Percentiles rank a stretch among this genome's conserved stretches.
These are phyloP conservation scores for Odontamblyopus lacepedii DNA, from an alignment of 2,797 vertebrate species.

Conservation along the genomic window DNA sequence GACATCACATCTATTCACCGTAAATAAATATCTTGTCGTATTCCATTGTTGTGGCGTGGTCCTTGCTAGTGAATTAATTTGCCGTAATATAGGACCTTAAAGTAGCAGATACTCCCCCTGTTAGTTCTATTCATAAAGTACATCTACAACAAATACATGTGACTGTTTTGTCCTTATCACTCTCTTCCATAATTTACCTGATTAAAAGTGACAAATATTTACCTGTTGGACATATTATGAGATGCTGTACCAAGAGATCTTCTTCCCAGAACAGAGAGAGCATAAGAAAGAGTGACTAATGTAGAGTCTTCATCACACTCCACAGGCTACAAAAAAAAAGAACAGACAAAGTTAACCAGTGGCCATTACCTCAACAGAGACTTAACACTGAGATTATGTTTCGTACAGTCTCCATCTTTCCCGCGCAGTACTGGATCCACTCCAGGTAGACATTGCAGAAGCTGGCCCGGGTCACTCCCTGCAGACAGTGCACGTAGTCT, in stretches of 20 bases:
- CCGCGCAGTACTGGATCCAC: constrained; percentile 97
- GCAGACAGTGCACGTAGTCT: constrained; percentile 94
- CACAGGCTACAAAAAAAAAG: constrained; percentile 75
- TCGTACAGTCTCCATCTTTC: constrained; percentile 34
- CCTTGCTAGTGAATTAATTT: too few species aligned
- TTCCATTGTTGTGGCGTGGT: too few species aligned
- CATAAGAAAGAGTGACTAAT: constrained; percentile 88
- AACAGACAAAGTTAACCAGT: background rate
- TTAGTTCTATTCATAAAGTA: background rate
- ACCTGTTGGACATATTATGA: constrained; percentile 93
- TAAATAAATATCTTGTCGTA: too few species aligned
- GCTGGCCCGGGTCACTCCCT: constrained; percentile 92
- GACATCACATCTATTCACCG: too few species aligned
- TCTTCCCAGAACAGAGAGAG: constrained; percentile 87
- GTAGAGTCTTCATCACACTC: constrained; percentile 86
- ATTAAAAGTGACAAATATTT: constrained; percentile 2
- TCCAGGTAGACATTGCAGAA: constrained; percentile 95
- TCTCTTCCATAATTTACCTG: background rate
- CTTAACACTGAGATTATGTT: background rate
- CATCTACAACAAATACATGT: background rate
- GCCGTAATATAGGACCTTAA: too few species aligned
- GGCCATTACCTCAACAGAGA: background rate
- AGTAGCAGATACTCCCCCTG: too few species aligned
- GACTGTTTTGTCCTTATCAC: background rate
- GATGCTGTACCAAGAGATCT: constrained; percentile 88